A percentile compares a stretch with the other conserved stretches of the same genome.
phyloP scores from a whole-genome alignment of 2,797 vertebrate genomes.

The Chloroceryle inda region DNA sequence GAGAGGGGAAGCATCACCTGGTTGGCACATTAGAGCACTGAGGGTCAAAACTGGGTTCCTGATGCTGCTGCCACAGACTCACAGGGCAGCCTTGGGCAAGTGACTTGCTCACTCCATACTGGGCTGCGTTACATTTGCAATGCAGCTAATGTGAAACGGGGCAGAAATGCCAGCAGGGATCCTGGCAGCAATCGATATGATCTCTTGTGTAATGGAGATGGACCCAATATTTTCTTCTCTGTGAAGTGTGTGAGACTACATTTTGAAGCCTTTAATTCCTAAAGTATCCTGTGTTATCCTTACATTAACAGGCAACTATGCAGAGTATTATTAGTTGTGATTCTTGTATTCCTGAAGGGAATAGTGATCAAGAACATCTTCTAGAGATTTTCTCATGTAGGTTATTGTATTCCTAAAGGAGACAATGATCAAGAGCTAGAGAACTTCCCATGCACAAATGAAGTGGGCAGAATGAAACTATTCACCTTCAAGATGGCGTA shows the following conservation, averaged over 20 bases:
- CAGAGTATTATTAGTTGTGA: background rate
- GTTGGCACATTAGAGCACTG: background rate
- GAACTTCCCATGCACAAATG: background rate
- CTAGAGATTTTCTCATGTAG: background rate
- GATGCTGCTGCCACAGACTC: background rate
- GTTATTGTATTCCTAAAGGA: background rate
- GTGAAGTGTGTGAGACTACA: background rate
- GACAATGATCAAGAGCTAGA: background rate
- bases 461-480: background rate
- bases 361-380: background rate
- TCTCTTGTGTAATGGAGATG: background rate
- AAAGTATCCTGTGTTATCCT: background rate
- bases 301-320: background rate
- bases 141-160: background rate
- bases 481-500: background rate
- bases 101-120: fast-evolving
- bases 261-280: background rate
- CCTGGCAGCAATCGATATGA: fast-evolving
- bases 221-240: background rate
- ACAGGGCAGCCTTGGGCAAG: background rate
- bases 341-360: background rate
- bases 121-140: background rate
- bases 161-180: background rate
- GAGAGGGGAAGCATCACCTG: background rate
- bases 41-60: background rate